These are phyloP conservation scores for Rhincodon typus DNA, from an alignment of 2,797 vertebrate genomes.

Conservation along the genomic window DNA sequence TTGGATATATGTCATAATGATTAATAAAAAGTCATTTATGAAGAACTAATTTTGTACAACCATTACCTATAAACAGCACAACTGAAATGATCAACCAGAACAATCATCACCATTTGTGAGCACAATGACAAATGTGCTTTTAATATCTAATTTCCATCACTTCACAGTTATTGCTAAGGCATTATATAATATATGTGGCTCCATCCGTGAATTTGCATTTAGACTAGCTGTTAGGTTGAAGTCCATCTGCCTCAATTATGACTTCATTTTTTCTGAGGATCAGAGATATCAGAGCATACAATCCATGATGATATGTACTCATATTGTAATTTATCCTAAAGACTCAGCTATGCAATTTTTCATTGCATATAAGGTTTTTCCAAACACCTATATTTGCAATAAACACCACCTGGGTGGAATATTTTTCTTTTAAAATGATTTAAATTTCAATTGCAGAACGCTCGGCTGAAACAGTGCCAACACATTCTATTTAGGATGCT, in stretches of 20 bases:
- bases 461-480: not conserved
- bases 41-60: not conserved
- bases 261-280: not conserved
- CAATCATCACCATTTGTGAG: not conserved
- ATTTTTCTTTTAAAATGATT: not conserved
- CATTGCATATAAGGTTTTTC: not conserved
- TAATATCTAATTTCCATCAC: not conserved
- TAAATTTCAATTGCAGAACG: not conserved
- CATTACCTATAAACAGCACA: not conserved
- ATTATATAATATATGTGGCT: not conserved
- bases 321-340: not conserved
- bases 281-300: not conserved
- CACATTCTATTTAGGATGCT: not conserved
- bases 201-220: slow-evolving; percentile 10
- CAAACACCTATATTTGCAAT: not conserved
- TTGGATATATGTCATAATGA: not conserved
- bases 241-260: not conserved
- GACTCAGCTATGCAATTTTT: not conserved
- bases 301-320: not conserved
- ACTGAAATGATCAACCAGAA: not conserved
- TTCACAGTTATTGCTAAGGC: not conserved
- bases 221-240: not conserved
- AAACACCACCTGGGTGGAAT: not conserved
- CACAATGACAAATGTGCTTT: not conserved
- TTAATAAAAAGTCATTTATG: not conserved